Base-by-base conservation (phyloP, 2,797 vertebrate genomes). In the Oryzias sinensis region DNA sequence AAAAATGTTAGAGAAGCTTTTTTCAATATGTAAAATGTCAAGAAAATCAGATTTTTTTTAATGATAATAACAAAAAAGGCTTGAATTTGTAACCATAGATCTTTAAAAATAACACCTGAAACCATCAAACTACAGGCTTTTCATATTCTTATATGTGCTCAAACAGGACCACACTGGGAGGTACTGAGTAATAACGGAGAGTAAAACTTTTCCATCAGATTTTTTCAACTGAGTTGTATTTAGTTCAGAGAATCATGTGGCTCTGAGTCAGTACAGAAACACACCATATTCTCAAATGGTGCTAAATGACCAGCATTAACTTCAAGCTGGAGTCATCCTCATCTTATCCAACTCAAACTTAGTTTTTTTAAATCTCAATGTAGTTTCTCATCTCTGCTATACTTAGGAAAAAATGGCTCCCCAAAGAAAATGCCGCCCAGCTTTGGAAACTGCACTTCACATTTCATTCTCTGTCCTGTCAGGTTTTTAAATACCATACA, bases 221-320 rank as follows among this genome's bases (percentile, higher is more conserved):
- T 69, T 76, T 73, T 74, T 83, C 79, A 83, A 80, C 68, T 68
- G 61, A 72, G 76, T 74, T 79, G 72, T 62, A 8, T 65, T 71
- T 74, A 69, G 65, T 79, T 41, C 74, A 82, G 79, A 73, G 71
- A 62, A 62, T 72, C 68, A 22, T 76, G 68, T 65, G 54, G 59
- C 69, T 68, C 74, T 74, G 74, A 84, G 89, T 69, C 54, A 79
- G 89, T 80, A 77, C 70, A 63, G 70, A 85, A 81, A 50, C 53
- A 70, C 33, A 55, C 58, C 53, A 58, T 49, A 25, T 59, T 59
- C 65, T 73, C 46, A 54, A 53, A 16, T 8, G 8, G 56, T 41
- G 11, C 45, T 49, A 56, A 72, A 76, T 14, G 50, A 62, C n/a
- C 9, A 17, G 46, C 49, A 46, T 50, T 56, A 56, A 16, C 0